Evolutionary conservation across 2,888 invertebrate genomes (phyloP).

Genomic region (Drosophila picticornis): DNA sequence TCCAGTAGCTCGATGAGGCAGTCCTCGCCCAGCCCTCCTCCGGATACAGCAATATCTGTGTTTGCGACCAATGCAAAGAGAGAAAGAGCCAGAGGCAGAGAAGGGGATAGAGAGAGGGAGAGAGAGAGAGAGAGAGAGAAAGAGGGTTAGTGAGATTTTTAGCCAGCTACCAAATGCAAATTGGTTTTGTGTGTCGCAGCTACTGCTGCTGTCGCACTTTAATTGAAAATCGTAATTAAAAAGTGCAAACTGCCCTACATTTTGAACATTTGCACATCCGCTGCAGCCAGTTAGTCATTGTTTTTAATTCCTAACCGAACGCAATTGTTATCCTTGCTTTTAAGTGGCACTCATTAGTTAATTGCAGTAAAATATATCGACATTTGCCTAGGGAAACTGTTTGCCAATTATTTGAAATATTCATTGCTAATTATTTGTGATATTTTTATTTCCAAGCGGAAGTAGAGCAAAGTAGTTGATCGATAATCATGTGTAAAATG

Average conservation of each 20-base stretch:
- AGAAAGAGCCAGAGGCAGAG: conserved; percentile 22
- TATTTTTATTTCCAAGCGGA: conserved; percentile 44
- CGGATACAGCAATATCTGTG: conserved; percentile 92
- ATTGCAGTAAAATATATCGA: conserved; percentile 28
- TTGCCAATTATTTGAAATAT: conserved; percentile 34
- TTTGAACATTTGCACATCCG: conserved; percentile 29
- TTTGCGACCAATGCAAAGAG: conserved; percentile 80
- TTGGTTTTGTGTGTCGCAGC: conserved; percentile 73
- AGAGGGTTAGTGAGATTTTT: conserved; percentile 40
- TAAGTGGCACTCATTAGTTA: conserved; percentile 24
- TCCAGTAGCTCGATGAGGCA: conserved; percentile 94
- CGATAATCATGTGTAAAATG: background rate
- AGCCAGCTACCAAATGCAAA: conserved; percentile 66
- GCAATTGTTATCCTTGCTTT: conserved; percentile 9
- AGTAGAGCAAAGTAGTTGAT: background rate
- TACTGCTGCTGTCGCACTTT: conserved; percentile 48
- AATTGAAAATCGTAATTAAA: conserved; percentile 83
- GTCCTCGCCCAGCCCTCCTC: conserved; percentile 96
- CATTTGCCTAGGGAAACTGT: background rate
- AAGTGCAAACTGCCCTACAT: conserved; percentile 62
- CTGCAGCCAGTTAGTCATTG: conserved; percentile 11
- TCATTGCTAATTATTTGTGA: conserved; percentile 44
- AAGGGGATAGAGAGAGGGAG: conserved; percentile 17
- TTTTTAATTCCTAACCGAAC: conserved; percentile 13
- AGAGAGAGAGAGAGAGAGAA: background rate